Base-by-base conservation (phyloP, 2,888 invertebrate genomes). In the Cheilosia urbana region DNA sequence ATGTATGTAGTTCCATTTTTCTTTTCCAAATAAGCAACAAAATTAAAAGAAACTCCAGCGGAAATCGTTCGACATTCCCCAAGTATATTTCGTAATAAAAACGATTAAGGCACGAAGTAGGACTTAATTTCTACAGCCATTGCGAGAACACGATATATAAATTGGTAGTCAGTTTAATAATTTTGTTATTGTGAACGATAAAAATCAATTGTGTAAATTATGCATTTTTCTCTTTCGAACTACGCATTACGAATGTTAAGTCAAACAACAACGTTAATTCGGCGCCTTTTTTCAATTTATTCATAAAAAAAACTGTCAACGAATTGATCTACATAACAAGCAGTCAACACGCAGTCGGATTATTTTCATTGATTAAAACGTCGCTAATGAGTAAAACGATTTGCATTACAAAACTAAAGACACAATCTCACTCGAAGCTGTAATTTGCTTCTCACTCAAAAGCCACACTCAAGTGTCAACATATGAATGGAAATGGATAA, bases 361-460 rank as follows among this genome's bases (percentile, higher is more conserved):
- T 81, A 81, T 65, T 71, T 85, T 85, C 85, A 85, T 85, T 85
- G 81, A 85, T 76, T 72, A 81, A 85, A 81, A 80, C 55, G 57
- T 62, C 66, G 55, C 71, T 76, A 85, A 69, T 85, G 75, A 81
- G 37, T 37, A 27, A 17, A 63, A 42, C 19, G 21, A 65, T 68
- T 72, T 71, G 60, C 53, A 66, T 72, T 57, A 66, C 27, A 63
- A 40, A 53, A 27, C 69, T 34, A 5, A 77, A 69, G 42, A 4
- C 62, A 21, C 34, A 9, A 17, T 47, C 5, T 24, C 77, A 78
- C 71, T 78, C 78, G 30, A 63, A 71, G 13, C n/a, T 24, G 9
- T 7, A 17, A 34, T 37, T 4, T 55, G 1, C 53, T 27, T 30
- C 30, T 30, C 30, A 69, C 69, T 62, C 68, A 60, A 53, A 47